These are phyloP conservation scores for Thalassoma bifasciatum DNA, from an alignment of 2,113 vertebrate species.

Conservation along the genomic window DNA sequence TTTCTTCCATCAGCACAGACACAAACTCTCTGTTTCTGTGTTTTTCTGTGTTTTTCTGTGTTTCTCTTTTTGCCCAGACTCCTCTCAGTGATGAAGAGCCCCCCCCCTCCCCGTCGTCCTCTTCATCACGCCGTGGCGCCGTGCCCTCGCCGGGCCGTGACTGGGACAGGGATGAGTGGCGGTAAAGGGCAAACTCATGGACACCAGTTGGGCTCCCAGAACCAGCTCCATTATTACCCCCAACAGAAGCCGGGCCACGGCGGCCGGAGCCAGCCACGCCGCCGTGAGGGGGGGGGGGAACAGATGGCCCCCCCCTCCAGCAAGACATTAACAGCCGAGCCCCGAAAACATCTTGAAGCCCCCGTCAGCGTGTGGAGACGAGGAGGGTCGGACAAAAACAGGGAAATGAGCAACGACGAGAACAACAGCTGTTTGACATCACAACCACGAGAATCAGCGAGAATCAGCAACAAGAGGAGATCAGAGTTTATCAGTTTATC, in stretches of 20 bases:
- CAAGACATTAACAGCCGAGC: conserved; percentile 80
- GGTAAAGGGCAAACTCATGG: conserved; percentile 76
- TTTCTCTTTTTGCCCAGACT: conserved; percentile 28
- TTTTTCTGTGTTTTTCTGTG: too few relatives aligned
- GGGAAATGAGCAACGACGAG: conserved; percentile 30
- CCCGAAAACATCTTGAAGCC: conserved; percentile 82
- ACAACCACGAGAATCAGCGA: background rate
- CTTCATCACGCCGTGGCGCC: conserved; percentile 64
- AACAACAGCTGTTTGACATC: conserved; percentile 50
- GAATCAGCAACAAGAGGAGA: too few relatives aligned
- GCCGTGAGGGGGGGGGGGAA: too few relatives aligned
- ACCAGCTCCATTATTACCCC: conserved; percentile 72
- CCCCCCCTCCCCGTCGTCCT: conserved; percentile 62
- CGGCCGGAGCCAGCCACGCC: conserved; percentile 60
- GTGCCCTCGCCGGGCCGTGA: conserved; percentile 66
- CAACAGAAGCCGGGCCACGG: conserved; percentile 65
- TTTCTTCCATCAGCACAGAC: background rate
- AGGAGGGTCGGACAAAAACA: conserved; percentile 30
- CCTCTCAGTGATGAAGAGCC: conserved; percentile 55
- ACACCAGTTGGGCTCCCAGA: conserved; percentile 73
- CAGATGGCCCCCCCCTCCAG: conserved; percentile 82
- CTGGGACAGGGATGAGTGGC: conserved; percentile 77
- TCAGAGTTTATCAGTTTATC: too few relatives aligned
- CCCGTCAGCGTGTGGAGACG: conserved; percentile 65
- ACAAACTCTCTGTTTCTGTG: too few relatives aligned